Percentiles rank a stretch among this genome's conserved stretches.
Conservation (phyloP, 2,113 vertebrate species). For the Campylomormyrus numenius region DNA sequence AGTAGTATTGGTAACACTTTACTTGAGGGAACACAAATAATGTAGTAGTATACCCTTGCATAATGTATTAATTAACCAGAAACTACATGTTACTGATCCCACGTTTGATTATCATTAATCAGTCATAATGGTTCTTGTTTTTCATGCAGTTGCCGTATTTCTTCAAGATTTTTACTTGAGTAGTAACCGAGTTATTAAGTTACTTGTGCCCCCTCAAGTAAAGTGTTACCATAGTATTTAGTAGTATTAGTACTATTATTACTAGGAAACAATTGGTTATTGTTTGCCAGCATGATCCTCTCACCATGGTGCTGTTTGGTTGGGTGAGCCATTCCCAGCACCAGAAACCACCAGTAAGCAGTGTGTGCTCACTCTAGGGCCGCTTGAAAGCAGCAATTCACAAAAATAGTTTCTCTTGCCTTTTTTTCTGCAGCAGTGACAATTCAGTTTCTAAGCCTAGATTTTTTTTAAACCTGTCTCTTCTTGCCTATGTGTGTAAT, state of each 20-base stretch:
- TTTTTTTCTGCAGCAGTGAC: neutral
- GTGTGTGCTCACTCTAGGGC: neutral
- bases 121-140: neutral
- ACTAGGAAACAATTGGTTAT: neutral
- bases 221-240: neutral
- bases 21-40: neutral
- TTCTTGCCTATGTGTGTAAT: neutral
- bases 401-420: neutral
- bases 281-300: neutral
- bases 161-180: neutral
- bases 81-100: neutral
- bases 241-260: neutral
- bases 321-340: neutral
- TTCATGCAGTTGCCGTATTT: neutral
- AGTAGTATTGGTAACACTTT: neutral
- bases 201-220: neutral
- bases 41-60: neutral
- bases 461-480: neutral
- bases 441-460: conserved; percentile 7
- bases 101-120: neutral
- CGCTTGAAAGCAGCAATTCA: neutral
- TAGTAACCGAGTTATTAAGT: neutral
- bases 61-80: neutral
- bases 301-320: neutral
- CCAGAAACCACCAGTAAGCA: neutral